Percentiles rank a stretch among this genome's conserved stretches.
These are phyloP conservation scores for Oreonectes daqikongensis DNA, from an alignment of 2,797 vertebrate species.

Conservation along the genomic window DNA sequence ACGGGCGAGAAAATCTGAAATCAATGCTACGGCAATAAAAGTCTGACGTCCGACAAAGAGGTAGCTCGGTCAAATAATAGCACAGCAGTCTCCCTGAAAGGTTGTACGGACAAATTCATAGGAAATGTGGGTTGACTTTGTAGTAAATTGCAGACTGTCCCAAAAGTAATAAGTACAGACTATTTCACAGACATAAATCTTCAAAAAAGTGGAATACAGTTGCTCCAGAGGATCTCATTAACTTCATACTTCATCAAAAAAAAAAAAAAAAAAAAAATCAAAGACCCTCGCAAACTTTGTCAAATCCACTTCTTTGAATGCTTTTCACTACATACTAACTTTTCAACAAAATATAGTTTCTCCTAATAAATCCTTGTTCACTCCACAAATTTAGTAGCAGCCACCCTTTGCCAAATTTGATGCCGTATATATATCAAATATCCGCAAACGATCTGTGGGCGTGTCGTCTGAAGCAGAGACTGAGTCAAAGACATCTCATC, in stretches of 20 bases:
- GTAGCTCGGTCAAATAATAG: background rate
- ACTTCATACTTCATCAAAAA: background rate
- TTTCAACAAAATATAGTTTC: too few relatives aligned
- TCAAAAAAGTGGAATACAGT: background rate
- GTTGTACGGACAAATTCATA: background rate
- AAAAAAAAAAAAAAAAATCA: background rate
- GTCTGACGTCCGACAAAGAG: background rate
- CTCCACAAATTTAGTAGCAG: background rate
- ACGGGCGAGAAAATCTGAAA: background rate
- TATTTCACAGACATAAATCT: background rate
- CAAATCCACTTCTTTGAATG: background rate
- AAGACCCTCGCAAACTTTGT: background rate
- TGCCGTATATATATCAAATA: background rate
- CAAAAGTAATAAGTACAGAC: slow-evolving; percentile 4
- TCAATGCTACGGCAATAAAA: background rate
- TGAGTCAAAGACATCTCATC: background rate
- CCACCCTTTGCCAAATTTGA: background rate
- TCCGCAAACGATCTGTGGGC: background rate
- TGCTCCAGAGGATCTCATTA: background rate
- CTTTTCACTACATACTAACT: background rate
- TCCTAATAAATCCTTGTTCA: background rate
- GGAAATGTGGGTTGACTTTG: background rate
- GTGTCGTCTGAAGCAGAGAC: background rate
- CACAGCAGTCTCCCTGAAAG: background rate
- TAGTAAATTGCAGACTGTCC: background rate